Evolutionary conservation across 2,113 vertebrate species (phyloP), one percentile per base, ranked within the genome.

Genomic region (Benitochromis conjunctus): DNA sequence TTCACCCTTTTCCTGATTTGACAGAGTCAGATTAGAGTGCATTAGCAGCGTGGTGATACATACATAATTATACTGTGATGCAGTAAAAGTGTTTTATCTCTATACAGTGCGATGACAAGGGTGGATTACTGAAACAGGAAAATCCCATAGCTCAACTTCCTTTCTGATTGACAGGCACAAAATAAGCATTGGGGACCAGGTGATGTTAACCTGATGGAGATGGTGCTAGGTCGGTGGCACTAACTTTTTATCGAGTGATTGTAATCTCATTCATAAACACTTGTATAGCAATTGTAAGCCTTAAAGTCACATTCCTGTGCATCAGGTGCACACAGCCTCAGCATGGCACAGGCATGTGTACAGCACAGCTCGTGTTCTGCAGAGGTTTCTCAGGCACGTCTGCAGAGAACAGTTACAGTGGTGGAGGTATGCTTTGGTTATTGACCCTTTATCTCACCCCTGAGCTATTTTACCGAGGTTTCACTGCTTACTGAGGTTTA

Each of bases 1-100:
- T 81, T 92, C 94, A 86, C 24, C 21, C 6, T 4, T 82, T 91
- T 87, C 51, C 88, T 26, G 87, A 77, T 56, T 36, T 79, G 57
- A 90, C 14, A 34, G 79, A 54, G 58, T 21, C 48, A 14, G 48
- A 58, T 7, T 31, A 71, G 54, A 60, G 34, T 34, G 3, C 24
- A 29, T 85, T 10, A 82, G 53, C 88, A 18, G 60, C n/a, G 60
- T 10, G 55, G 16, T 31, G 80, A 77, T 29, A 54, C 79, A 18
- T 31, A 41, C 19, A 13, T 3, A 4, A 55, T 31, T 31, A 26
- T 71, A 57, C 12, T 46, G 86, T 76, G 55, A 82, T 7, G 26
- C 13, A 84, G 34, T 6, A 4, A 3, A 38, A 51, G 36, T 36
- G 38, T 26, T 82, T 36, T 16, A 43, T 82, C 76, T 81, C 29